Percentiles rank a stretch among this genome's conserved stretches.
Conservation (phyloP, 2,113 vertebrate genomes). For the Mastomys natalensis region DNA sequence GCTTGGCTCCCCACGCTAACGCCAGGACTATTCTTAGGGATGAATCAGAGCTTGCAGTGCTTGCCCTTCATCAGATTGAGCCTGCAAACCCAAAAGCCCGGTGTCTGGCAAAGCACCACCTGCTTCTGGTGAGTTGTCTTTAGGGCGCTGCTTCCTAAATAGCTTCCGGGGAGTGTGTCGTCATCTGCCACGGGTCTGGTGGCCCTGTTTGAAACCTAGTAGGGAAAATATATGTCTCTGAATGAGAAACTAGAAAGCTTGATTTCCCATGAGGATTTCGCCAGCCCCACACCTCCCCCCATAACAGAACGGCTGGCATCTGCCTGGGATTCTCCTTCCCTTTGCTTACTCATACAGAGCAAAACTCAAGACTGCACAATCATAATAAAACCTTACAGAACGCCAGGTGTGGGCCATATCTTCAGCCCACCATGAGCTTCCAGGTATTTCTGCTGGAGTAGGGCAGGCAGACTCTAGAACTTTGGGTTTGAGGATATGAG, state of each 20-base stretch:
- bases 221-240: slow-evolving; percentile 12
- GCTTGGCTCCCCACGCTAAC: background rate
- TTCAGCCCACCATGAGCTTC: background rate
- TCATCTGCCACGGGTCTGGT: background rate
- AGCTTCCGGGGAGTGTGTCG: background rate
- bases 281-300: rapidly evolving
- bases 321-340: background rate
- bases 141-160: background rate
- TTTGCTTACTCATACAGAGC: background rate
- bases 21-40: too few species aligned
- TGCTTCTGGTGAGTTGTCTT: background rate
- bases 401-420: too few species aligned
- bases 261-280: background rate
- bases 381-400: background rate
- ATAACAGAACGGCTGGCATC: background rate
- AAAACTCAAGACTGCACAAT: background rate
- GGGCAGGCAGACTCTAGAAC: background rate
- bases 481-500: background rate
- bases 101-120: background rate
- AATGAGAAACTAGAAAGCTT: slow-evolving; percentile 45
- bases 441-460: background rate
- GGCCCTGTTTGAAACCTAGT: background rate
- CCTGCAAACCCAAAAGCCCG: background rate
- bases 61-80: background rate
- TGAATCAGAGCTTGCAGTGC: background rate